Evolutionary conservation across 1,140 invertebrate genomes (phyloP), one percentile per base, ranked within the genome.

Genomic region (Mycetomoellerius zeteki): DNA sequence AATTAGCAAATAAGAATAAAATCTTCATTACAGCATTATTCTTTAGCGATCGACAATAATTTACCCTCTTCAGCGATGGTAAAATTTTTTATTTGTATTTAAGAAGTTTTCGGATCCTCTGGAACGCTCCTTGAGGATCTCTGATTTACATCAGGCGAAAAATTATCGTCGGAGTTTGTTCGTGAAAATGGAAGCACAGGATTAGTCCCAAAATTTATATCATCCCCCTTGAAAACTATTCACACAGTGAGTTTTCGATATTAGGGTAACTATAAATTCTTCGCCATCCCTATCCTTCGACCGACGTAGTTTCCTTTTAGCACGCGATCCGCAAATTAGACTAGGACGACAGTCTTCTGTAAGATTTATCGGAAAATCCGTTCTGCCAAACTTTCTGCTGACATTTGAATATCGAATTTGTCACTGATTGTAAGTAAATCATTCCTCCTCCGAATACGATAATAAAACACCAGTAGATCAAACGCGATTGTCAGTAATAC

Each of bases 251-350:
- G 87, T 92, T 92, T 88, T 92, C 91, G 87, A 87, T 90, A 92
- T 92, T 90, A 92, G 87, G 67, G 72, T 80, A 86, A 89, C 90
- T 87, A 92, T 92, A 92, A 92, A 92, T 91, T 92, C 88, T 86
- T 89, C 87, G 75, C 87, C 62, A 21, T 8, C 24, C 16, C 82
- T 37, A 27, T 81, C 87, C 81, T 56, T 86, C 76, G 60, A 82
- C 73, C 89, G 77, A 89, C 84, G 87, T 87, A 88, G 89, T 89
- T 91, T 84, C 89, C 81, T 84, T 89, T 85, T 89, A 84, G 69
- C 58, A 47, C 60, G 69, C 81, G 86, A 91, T 88, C 87, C 78
- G 77, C 90, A 88, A 91, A 91, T 91, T 91, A 91, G 90, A 91
- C 72, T 75, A 14, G 78, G 58, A 58, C 80, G 85, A 87, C 76